Percentiles rank a stretch among this genome's conserved stretches.
Conservation (phyloP, 1,140 invertebrate species). For the Aethina tumida region DNA sequence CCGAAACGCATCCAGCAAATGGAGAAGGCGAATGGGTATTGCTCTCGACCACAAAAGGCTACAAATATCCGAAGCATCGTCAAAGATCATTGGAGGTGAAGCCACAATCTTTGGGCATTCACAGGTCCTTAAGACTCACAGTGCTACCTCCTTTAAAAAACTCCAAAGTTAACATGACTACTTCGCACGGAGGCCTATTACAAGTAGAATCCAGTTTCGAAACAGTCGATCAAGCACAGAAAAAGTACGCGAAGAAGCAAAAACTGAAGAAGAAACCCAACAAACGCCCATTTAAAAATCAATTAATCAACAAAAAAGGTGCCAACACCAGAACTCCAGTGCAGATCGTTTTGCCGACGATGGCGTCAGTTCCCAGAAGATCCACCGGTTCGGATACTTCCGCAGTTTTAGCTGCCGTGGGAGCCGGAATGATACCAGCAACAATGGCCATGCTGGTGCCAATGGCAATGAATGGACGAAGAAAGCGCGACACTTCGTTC, state of each 20-base stretch:
- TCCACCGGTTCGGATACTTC: conserved; percentile 39
- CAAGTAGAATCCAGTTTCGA: conserved; percentile 62
- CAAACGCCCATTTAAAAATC: conserved; percentile 6
- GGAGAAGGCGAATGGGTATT: conserved; percentile 67
- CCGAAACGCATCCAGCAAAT: conserved; percentile 45
- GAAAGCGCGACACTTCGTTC: too few species aligned
- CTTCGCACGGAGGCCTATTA: conserved; percentile 61
- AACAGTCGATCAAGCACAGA: conserved; percentile 49
- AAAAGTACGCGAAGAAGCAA: conserved; percentile 21
- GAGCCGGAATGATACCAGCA: conserved; percentile 65
- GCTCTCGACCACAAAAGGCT: conserved; percentile 65
- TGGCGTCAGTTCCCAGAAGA: conserved; percentile 11
- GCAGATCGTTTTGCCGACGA: conserved; percentile 2
- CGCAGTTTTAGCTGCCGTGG: conserved; percentile 58
- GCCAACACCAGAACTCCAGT: too few species aligned
- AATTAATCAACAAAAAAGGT: conserved; percentile 3
- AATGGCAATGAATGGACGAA: conserved; percentile 55
- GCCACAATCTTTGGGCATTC: conserved; percentile 33
- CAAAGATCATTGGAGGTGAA: conserved; percentile 37
- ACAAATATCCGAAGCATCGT: conserved; percentile 40
- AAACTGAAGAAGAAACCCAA: conserved; percentile 10
- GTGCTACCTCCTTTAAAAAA: conserved; percentile 57
- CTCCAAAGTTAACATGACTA: conserved; percentile 53
- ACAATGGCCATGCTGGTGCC: conserved; percentile 71
- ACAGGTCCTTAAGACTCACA: conserved; percentile 53